Evolutionary conservation across 1,140 invertebrate species (phyloP).

Genomic region (Drosophila malerkotliana): DNA sequence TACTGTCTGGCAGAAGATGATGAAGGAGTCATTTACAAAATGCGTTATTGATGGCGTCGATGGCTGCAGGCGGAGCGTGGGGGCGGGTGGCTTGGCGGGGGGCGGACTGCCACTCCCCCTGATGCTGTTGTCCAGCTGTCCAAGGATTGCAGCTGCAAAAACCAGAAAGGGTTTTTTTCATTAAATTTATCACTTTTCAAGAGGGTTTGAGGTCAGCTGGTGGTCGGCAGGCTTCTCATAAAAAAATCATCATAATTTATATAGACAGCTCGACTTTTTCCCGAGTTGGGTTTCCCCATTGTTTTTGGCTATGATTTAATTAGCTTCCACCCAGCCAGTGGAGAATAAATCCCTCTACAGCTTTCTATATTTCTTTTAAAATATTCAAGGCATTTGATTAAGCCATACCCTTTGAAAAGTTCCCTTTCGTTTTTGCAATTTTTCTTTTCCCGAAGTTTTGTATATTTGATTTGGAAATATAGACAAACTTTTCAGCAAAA

Average conservation of each 20-base stretch:
- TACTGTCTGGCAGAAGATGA: slow-evolving; percentile 81
- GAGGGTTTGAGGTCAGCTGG: slow-evolving; percentile 10
- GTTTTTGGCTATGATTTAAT: slow-evolving; percentile 41
- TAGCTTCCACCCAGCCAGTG: slow-evolving; percentile 20
- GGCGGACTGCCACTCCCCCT: slow-evolving; percentile 22
- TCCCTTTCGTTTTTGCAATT: slow-evolving; percentile 14
- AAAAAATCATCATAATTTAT: slow-evolving; percentile 47
- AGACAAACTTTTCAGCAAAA: too few relatives aligned
- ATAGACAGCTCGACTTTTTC: slow-evolving; percentile 21
- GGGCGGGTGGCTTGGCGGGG: slow-evolving; percentile 13
- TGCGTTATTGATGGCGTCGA: slow-evolving; percentile 80
- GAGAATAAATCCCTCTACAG: slow-evolving; percentile 24
- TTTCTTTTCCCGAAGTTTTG: slow-evolving; percentile 7
- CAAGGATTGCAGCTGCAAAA: slow-evolving; percentile 62
- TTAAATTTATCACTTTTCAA: slow-evolving; percentile 64
- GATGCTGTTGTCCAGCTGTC: slow-evolving; percentile 45
- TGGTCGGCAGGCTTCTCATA: slow-evolving; percentile 1
- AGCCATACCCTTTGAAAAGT: slow-evolving; percentile 5
- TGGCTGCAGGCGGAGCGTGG: slow-evolving; percentile 61
- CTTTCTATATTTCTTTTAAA: slow-evolving; percentile 21
- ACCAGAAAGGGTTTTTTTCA: slow-evolving; percentile 22
- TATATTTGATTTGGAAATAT: slow-evolving; percentile 8
- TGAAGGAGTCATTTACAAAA: slow-evolving; percentile 83
- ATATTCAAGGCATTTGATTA: slow-evolving; percentile 28
- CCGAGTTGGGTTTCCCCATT: slow-evolving; percentile 1